Conservation (phyloP, 2,113 vertebrate species). For the Myotis davidii region DNA sequence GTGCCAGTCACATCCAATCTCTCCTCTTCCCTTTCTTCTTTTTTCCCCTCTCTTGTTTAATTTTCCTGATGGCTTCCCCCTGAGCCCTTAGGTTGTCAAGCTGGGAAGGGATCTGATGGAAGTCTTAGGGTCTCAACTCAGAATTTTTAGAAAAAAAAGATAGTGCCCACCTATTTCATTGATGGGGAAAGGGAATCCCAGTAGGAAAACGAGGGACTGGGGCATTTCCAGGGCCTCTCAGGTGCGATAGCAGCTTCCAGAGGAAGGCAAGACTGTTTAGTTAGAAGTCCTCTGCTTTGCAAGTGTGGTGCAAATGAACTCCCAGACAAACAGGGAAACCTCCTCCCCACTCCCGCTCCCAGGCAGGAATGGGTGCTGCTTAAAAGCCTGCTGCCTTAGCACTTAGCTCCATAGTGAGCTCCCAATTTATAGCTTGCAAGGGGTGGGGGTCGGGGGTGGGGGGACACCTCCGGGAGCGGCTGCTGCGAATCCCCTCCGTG, state of each 20-base stretch:
- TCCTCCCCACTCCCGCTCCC: fast-evolving
- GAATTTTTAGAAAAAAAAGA: not conserved
- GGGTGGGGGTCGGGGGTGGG: fast-evolving
- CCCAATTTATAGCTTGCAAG: not conserved
- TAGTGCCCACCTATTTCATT: not conserved
- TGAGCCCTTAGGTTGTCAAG: not conserved
- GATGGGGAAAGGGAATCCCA: not conserved
- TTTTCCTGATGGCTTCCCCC: not conserved
- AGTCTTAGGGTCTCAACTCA: not conserved
- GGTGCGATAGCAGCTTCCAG: not conserved
- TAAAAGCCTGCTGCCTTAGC: not conserved
- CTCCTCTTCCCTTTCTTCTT: not conserved
- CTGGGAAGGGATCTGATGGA: not conserved
- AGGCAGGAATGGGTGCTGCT: not conserved
- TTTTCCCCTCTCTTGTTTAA: not conserved
- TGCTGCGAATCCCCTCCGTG: not conserved
- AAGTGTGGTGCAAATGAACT: fast-evolving
- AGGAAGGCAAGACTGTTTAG: not conserved
- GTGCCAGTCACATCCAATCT: not conserved
- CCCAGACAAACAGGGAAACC: not conserved
- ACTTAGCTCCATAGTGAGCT: not conserved
- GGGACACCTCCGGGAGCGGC: not conserved
- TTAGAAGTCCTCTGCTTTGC: not conserved
- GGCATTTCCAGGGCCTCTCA: not conserved
- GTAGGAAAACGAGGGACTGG: not conserved